Evolutionary conservation across 2,797 vertebrate genomes (phyloP), one percentile per base, ranked within the genome.

Genomic region (Chelonia mydas): DNA sequence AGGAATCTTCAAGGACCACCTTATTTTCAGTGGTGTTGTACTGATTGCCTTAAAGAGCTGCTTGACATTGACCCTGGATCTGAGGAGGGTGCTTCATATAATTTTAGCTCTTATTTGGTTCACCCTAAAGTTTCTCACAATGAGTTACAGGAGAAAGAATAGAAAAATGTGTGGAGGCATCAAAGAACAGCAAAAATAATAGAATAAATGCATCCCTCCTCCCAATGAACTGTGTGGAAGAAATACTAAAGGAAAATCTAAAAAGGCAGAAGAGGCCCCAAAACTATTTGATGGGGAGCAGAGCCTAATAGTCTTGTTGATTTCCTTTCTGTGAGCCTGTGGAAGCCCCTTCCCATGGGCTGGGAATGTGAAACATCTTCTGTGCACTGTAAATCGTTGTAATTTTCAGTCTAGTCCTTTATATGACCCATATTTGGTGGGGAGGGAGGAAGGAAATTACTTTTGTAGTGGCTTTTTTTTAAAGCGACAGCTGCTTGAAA

Each of bases 21-120:
- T 95, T 92, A 90, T 87, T 37, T 94, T 92, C 84, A 90, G 37
- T 83, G 50, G 74, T 86, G 17, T 81, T 90, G 54, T 5, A n/a
- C 90, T 87, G 68, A 84, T 9, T 89, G 83, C 93, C 54, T 83
- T 50, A 86, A 21, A 82, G 87, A 86, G 50, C 25, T 41, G 47
- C 6, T 76, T 23, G 25, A 27, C 50, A 61, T 21, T 51, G 45
- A 47, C 6, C 72, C 25, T 84, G 15, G 27, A 41, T 51, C 51
- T 85, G 17, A 85, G 86, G 37, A 25, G 11, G 83, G 84, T 84
- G 84, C 37, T 92, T 84, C 72, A 85, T 72, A 86, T 86, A 84
- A 80, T 90, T 93, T 83, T 87, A 19, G 57, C 47, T 95, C 91
- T 81, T 79, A 0, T 0, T 45, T 90, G 25, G 12, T 88, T 87